Evolutionary conservation across 2,797 vertebrate species (phyloP).

Genomic region (Scarus forsteni): DNA sequence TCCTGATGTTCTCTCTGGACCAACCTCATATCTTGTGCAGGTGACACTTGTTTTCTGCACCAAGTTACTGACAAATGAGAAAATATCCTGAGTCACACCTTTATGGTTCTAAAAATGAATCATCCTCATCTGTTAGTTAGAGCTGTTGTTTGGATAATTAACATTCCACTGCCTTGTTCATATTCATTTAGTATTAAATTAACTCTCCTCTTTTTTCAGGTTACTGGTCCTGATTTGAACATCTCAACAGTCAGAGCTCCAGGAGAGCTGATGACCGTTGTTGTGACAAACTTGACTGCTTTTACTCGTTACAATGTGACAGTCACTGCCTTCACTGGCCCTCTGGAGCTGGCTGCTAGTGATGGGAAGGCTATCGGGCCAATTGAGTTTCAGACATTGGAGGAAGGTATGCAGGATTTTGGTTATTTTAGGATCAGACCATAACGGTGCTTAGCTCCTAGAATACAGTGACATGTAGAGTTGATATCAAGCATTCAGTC

Average conservation of each 20-base stretch:
- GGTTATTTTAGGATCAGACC: no score
- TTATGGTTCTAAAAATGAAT: no score
- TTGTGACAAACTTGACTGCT: conserved; percentile 89
- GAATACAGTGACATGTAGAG: no score
- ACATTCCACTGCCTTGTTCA: no score
- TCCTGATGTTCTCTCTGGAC: conserved; percentile 91
- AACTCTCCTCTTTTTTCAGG: conserved; percentile 74
- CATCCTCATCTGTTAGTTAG: no score
- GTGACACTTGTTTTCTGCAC: conserved; percentile 70
- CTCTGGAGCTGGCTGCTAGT: conserved; percentile 79
- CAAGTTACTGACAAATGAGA: background rate
- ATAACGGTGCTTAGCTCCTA: no score
- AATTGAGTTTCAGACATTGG: conserved; percentile 88
- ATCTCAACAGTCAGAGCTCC: conserved; percentile 83
- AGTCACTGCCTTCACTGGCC: conserved; percentile 91
- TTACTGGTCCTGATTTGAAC: conserved; percentile 86
- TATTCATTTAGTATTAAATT: background rate
- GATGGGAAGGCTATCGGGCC: conserved; percentile 88
- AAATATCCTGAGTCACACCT: background rate
- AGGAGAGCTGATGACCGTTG: conserved; percentile 84
- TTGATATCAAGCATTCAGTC: no score
- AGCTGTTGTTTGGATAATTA: no score
- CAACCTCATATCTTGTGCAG: conserved; percentile 92
- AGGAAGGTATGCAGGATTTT: conserved; percentile 87
- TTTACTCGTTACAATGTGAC: conserved; percentile 91